phyloP scores from a whole-genome alignment of 2,113 vertebrate genomes.

The Peucedramus taeniatus region DNA sequence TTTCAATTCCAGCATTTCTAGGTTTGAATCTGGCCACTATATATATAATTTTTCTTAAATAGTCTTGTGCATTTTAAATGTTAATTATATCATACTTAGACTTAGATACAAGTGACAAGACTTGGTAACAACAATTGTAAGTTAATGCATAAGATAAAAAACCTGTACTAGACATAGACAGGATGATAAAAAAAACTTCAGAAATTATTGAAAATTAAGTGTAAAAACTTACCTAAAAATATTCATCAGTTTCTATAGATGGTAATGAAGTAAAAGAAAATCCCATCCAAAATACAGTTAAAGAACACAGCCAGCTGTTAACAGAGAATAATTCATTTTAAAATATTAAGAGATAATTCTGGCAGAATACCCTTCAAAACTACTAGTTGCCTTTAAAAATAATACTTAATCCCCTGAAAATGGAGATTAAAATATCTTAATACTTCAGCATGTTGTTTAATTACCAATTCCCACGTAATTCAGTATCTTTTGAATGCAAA shows the following conservation, averaged over 20 bases:
- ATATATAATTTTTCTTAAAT: not conserved
- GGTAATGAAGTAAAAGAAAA: slow-evolving; percentile 18
- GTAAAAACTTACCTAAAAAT: slow-evolving; percentile 16
- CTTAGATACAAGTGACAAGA: not conserved
- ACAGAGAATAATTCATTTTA: not conserved
- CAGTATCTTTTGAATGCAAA: not conserved
- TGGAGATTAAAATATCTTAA: not conserved
- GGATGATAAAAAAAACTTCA: not conserved
- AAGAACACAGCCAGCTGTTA: slow-evolving; percentile 31
- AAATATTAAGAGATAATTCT: not conserved
- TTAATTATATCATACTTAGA: not conserved
- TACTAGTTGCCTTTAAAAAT: not conserved
- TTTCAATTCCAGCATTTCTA: not conserved
- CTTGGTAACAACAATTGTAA: not conserved
- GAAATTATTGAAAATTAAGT: not conserved
- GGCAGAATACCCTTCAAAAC: not conserved
- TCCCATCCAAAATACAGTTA: slow-evolving; percentile 14
- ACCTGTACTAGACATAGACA: not conserved
- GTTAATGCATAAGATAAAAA: not conserved
- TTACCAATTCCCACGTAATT: not conserved
- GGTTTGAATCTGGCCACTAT: not conserved
- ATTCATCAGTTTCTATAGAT: not conserved
- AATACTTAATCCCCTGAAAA: not conserved
- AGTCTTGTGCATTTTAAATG: not conserved
- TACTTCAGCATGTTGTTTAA: not conserved